Percentiles rank a stretch among this genome's conserved stretches.
Evolutionary conservation across 2,797 vertebrate species (phyloP).

Genomic region (Oreochromis mossambicus): DNA sequence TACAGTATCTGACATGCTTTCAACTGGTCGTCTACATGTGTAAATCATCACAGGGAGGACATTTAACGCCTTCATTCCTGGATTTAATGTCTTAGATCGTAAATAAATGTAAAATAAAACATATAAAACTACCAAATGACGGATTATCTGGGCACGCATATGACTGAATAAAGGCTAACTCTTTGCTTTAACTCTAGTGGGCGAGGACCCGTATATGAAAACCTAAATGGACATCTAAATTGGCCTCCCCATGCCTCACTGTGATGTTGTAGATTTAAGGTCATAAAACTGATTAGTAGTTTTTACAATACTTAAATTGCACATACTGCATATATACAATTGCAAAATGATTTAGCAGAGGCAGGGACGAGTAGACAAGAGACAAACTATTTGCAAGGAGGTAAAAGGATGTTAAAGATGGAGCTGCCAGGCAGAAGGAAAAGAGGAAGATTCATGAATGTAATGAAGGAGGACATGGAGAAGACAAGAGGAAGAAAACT

Average conservation of each 20-base stretch:
- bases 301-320: background rate
- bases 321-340: background rate
- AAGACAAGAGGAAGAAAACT: background rate
- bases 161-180: background rate
- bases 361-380: background rate
- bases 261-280: background rate
- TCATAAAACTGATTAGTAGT: background rate
- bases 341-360: background rate
- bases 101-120: background rate
- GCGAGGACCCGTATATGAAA: background rate
- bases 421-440: background rate
- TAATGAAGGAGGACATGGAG: background rate
- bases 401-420: background rate
- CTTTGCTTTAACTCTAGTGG: background rate
- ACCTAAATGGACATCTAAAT: background rate
- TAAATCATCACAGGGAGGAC: background rate
- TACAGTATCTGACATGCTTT: background rate
- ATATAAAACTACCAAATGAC: background rate
- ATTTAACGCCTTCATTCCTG: background rate
- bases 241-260: background rate
- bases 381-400: background rate
- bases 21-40: background rate
- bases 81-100: background rate
- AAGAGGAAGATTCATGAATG: background rate
- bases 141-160: background rate